Evolutionary conservation across 2,888 invertebrate genomes (phyloP), one percentile per base, ranked within the genome.

Genomic region (Trachelus troglodyta): DNA sequence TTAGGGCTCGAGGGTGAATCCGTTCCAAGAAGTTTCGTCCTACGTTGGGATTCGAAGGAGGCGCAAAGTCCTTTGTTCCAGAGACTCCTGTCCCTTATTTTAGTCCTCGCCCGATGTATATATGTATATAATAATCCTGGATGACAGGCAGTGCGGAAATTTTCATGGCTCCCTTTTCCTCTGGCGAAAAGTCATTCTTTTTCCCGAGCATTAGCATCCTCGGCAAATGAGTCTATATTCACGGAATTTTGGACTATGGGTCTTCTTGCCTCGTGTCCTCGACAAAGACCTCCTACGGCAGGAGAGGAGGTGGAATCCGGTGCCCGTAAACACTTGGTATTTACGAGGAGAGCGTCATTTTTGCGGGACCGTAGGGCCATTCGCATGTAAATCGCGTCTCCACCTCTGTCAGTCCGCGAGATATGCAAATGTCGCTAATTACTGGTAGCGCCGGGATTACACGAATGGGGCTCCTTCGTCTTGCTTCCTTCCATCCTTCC

Each of bases 341-440:
- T 89, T 88, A 89, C 86, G 87, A 85, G 86, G 81, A 78, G 81
- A 82, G 81, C 81, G 84, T 85, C 83, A 85, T 86, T 87, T 89
- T 87, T 88, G 84, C 84, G 82, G 80, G 79, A 78, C 78, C 83
- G 85, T 80, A 77, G 82, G 81, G 82, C 86, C 83, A 91, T 91
- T 90, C 89, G 87, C 86, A 91, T 90, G 90, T 87, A 90, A 91
- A 91, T 90, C 83, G 85, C 79, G 82, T 84, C 76, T 75, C 77
- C 74, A 74, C 75, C 78, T 77, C 79, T 76, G 78, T 84, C 84
- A 83, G 83, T 84, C 81, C 82, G 82, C 79, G 86, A 88, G 89
- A 89, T 90, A 91, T 91, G 91, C 90, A 90, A 90, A 91, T 90
- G 85, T 83, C 86, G 86, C 90, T 90, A 90, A 91, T 90, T 90